Evolutionary conservation across 2,888 invertebrate species (phyloP).

Genomic region (Taenaris catops): DNA sequence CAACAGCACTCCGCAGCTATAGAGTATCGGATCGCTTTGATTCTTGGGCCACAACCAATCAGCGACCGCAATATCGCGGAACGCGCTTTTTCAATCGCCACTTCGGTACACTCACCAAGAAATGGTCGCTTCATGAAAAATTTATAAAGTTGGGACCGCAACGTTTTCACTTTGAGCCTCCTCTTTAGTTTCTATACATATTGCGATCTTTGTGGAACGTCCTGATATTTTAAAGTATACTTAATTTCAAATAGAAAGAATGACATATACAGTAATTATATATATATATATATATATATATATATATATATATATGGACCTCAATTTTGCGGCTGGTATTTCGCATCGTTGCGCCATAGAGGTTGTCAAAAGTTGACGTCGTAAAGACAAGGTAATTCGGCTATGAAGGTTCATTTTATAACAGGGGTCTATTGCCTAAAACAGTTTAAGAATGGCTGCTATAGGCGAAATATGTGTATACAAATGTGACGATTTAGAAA

Average conservation of each 20-base stretch:
- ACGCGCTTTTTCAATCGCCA: constrained; percentile 67
- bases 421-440: too few species aligned
- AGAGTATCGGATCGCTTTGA: constrained; percentile 27
- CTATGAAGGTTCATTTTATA: too few species aligned
- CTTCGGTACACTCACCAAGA: constrained; percentile 37
- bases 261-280: too few species aligned
- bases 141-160: constrained; percentile 48
- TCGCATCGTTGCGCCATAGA: too few species aligned
- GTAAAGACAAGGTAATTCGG: too few species aligned
- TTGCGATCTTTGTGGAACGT: constrained; percentile 4
- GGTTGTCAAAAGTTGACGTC: too few species aligned
- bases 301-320: too few species aligned
- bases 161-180: constrained; percentile 33
- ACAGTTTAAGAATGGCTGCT: too few species aligned
- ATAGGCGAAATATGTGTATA: too few species aligned
- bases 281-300: too few species aligned
- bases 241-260: neutral
- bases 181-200: constrained; percentile 15
- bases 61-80: constrained; percentile 50
- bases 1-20: constrained; percentile 23
- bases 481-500: too few species aligned
- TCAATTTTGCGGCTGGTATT: too few species aligned
- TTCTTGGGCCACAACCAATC: constrained; percentile 38
- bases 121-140: constrained; percentile 68
- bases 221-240: neutral